Conservation (phyloP, 2,888 invertebrate species). For the Drosophila demipolita region DNA sequence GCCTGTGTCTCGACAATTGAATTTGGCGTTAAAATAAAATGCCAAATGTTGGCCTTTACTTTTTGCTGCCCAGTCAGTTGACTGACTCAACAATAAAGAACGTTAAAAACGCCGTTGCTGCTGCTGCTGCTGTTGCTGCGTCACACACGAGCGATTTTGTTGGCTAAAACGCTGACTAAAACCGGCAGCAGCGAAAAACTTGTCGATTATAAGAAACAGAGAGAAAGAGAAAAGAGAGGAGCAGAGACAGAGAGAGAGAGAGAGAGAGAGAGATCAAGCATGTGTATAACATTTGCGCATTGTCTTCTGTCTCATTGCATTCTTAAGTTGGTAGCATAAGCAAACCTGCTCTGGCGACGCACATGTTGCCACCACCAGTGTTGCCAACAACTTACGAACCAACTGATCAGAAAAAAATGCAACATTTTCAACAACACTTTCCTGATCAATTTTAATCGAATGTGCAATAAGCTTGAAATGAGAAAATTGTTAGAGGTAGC, state of each 20-base stretch:
- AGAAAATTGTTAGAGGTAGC: too few species aligned
- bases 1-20: slow-evolving; percentile 25
- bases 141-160: slow-evolving; percentile 63
- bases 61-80: slow-evolving; percentile 4
- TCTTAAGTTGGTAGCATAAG: slow-evolving; percentile 59
- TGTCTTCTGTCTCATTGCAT: slow-evolving; percentile 54
- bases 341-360: slow-evolving; percentile 54
- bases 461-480: not conserved
- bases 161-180: slow-evolving; percentile 28
- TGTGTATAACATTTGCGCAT: slow-evolving; percentile 46
- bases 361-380: slow-evolving; percentile 30
- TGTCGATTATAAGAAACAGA: slow-evolving; percentile 38
- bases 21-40: slow-evolving; percentile 60
- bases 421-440: not conserved
- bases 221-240: slow-evolving; percentile 10
- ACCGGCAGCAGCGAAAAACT: slow-evolving; percentile 29
- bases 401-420: not conserved
- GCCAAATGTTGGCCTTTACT: slow-evolving; percentile 69
- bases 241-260: slow-evolving; percentile 8
- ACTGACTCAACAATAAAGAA: slow-evolving; percentile 33
- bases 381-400: slow-evolving; percentile 1
- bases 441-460: not conserved
- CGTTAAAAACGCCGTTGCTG: slow-evolving; percentile 21
- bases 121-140: slow-evolving; percentile 34
- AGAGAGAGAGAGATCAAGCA: slow-evolving; percentile 2